Percentiles rank a stretch among this genome's conserved stretches.
phyloP scores from a whole-genome alignment of 2,113 vertebrate species.

The Myotis brandtii region DNA sequence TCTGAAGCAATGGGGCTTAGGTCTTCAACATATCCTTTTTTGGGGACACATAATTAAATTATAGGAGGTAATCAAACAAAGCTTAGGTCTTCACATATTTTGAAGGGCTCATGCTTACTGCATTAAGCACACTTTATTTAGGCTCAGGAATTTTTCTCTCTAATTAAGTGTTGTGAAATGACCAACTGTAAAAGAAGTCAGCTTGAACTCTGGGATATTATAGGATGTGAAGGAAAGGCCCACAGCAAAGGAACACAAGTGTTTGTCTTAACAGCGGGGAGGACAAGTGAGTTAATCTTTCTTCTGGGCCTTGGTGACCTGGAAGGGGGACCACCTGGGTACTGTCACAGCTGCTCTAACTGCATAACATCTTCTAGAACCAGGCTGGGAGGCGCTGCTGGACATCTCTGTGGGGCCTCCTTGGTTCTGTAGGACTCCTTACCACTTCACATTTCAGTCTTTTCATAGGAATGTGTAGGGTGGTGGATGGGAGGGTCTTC shows the following conservation, averaged over 20 bases:
- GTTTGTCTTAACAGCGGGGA: not conserved
- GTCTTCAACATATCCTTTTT: not conserved
- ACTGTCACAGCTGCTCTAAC: not conserved
- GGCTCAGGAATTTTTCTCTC: not conserved
- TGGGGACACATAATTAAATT: not conserved
- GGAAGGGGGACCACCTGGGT: not conserved
- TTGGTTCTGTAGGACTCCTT: not conserved
- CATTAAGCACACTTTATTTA: not conserved
- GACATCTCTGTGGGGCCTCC: not conserved
- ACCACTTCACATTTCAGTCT: not conserved
- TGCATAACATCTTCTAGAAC: not conserved
- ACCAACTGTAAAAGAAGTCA: not conserved
- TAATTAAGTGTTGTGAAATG: not conserved
- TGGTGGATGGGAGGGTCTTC: not conserved
- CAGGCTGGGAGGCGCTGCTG: not conserved
- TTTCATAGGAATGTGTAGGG: not conserved
- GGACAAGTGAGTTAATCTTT: not conserved
- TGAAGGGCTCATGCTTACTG: not conserved
- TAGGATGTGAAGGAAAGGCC: not conserved
- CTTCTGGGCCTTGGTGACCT: not conserved
- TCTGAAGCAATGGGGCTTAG: not conserved
- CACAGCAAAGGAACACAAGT: not conserved
- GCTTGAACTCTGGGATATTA: conserved; percentile 3
- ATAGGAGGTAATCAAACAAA: not conserved
- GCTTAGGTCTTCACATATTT: not conserved